Evolutionary conservation across 2,888 invertebrate species (phyloP).

Genomic region (Theretra japonica): DNA sequence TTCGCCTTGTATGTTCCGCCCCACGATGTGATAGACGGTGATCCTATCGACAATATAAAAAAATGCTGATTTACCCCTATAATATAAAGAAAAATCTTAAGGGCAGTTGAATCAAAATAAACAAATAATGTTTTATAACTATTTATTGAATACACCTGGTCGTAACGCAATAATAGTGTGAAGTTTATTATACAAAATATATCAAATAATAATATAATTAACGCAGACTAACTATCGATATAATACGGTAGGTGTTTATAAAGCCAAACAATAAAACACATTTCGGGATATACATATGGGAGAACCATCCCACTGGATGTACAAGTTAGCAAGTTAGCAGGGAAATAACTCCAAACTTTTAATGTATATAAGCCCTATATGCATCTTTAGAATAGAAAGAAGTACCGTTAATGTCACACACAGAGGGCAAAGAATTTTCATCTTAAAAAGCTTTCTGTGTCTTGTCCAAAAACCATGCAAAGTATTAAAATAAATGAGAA

Average conservation of each 20-base stretch:
- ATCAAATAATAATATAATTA: conserved; percentile 72
- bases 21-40: no score
- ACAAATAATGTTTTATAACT: conserved; percentile 66
- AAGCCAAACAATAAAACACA: conserved; percentile 60
- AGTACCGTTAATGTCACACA: no score
- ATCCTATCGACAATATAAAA: no score
- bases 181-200: conserved; percentile 76
- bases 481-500: no score
- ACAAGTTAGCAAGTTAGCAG: no score
- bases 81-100: no score
- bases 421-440: no score
- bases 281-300: neutral
- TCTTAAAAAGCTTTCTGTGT: no score
- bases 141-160: conserved; percentile 79
- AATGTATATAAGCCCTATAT: neutral
- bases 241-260: conserved; percentile 56
- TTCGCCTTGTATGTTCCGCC: no score
- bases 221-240: conserved; percentile 69
- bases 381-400: no score
- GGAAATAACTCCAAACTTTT: neutral
- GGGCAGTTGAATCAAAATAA: conserved; percentile 38
- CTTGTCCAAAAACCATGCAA: no score
- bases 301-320: neutral
- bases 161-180: conserved; percentile 75
- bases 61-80: no score